phyloP scores from a whole-genome alignment of 1,140 invertebrate species.

The Cotesia vestalis region DNA sequence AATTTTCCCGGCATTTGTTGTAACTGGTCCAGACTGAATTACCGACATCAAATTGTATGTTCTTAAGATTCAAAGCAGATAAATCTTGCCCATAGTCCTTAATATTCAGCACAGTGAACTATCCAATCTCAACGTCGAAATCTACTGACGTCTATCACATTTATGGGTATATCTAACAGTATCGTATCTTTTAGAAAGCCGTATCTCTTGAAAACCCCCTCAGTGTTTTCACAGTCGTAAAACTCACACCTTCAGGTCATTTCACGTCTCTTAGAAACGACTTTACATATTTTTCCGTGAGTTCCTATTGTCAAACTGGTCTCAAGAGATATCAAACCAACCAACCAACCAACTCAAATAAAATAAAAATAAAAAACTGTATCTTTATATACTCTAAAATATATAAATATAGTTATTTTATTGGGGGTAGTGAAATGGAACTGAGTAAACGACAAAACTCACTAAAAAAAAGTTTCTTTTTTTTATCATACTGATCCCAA shows the following conservation, averaged over 20 bases:
- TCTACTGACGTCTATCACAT: constrained; percentile 50
- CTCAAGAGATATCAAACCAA: constrained; percentile 44
- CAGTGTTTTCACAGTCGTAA: constrained; percentile 38
- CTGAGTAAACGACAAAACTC: too few relatives aligned
- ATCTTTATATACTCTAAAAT: not conserved
- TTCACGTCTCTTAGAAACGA: constrained; percentile 52
- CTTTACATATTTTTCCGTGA: constrained; percentile 50
- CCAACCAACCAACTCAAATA: constrained; percentile 7
- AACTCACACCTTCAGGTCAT: constrained; percentile 53
- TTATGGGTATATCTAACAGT: constrained; percentile 51
- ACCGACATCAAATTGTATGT: not conserved
- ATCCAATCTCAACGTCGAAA: constrained; percentile 52
- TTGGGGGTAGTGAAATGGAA: too few relatives aligned
- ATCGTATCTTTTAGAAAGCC: not conserved
- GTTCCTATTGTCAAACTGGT: constrained; percentile 46
- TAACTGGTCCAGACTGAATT: too few relatives aligned
- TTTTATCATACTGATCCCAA: too few relatives aligned
- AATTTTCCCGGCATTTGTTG: too few relatives aligned
- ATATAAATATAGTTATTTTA: not conserved
- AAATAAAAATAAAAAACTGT: constrained; percentile 13
- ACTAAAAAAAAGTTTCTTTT: too few relatives aligned
- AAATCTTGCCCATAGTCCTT: not conserved
- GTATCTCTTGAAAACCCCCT: constrained; percentile 1
- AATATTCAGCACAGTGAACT: constrained; percentile 1
- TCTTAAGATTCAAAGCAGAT: constrained; percentile 20